Evolutionary conservation across 2,113 vertebrate genomes (phyloP).

Genomic region (Campylomormyrus tamandua): DNA sequence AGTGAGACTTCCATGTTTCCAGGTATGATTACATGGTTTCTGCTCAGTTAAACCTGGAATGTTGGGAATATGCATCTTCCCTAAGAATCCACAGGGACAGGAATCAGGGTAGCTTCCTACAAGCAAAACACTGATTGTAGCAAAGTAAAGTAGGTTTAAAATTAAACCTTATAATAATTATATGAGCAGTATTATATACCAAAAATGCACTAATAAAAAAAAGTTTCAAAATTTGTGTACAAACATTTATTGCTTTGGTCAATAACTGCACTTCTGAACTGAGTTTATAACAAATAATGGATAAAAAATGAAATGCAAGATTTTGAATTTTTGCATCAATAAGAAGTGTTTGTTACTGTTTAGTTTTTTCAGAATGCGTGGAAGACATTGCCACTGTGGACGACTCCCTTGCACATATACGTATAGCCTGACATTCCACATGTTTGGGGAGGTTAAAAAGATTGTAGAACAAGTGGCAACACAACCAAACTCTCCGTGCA

Average conservation of each 20-base stretch:
- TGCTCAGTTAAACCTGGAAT: not conserved
- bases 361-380: not conserved
- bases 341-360: not conserved
- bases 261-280: not conserved
- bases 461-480: not conserved
- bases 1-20: not conserved
- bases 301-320: not conserved
- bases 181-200: not conserved
- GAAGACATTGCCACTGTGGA: not conserved
- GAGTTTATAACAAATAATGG: not conserved
- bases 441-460: not conserved
- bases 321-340: not conserved
- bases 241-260: not conserved
- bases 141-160: not conserved
- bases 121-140: not conserved
- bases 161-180: not conserved
- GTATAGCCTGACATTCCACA: not conserved
- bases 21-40: not conserved
- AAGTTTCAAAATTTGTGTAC: not conserved
- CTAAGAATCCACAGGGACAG: not conserved
- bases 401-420: not conserved
- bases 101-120: not conserved
- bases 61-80: not conserved
- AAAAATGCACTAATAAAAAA: not conserved
- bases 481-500: not conserved